These are phyloP conservation scores for Drosophila gunungcola DNA, from an alignment of 1,140 invertebrate genomes.

Conservation along the genomic window DNA sequence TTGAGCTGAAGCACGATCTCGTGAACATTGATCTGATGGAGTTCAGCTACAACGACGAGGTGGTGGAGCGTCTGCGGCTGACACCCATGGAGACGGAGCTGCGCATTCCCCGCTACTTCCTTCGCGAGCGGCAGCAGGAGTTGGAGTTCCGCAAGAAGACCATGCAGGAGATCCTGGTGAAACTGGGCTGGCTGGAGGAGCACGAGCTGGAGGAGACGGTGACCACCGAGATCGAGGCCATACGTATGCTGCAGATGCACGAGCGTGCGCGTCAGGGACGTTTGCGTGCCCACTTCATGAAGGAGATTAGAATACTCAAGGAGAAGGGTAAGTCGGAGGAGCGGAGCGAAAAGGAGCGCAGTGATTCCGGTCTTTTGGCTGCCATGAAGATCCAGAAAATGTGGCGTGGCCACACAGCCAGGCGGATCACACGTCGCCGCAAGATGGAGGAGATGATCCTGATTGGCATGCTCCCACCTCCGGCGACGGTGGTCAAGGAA, in stretches of 20 bases:
- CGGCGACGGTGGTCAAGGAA: conserved; percentile 68
- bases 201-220: conserved; percentile 86
- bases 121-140: conserved; percentile 88
- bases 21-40: conserved; percentile 94
- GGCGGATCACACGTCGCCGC: conserved; percentile 88
- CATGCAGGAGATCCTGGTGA: conserved; percentile 88
- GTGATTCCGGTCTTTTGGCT: conserved; percentile 86
- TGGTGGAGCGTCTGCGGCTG: conserved; percentile 87
- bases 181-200: conserved; percentile 89
- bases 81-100: conserved; percentile 89
- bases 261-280: conserved; percentile 96
- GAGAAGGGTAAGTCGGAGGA: conserved; percentile 88
- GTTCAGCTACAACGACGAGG: conserved; percentile 93
- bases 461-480: conserved; percentile 90
- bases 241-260: conserved; percentile 94
- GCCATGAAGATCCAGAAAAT: conserved; percentile 92
- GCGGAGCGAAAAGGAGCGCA: conserved; percentile 86
- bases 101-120: conserved; percentile 89
- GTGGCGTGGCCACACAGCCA: conserved; percentile 92
- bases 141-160: conserved; percentile 87
- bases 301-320: conserved; percentile 92
- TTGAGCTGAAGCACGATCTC: conserved; percentile 93
- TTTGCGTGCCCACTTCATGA: conserved; percentile 94
- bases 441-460: conserved; percentile 94
- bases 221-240: conserved; percentile 92